Evolutionary conservation across 2,797 vertebrate species (phyloP), one percentile per base, ranked within the genome.

Genomic region (Haliaeetus albicilla): DNA sequence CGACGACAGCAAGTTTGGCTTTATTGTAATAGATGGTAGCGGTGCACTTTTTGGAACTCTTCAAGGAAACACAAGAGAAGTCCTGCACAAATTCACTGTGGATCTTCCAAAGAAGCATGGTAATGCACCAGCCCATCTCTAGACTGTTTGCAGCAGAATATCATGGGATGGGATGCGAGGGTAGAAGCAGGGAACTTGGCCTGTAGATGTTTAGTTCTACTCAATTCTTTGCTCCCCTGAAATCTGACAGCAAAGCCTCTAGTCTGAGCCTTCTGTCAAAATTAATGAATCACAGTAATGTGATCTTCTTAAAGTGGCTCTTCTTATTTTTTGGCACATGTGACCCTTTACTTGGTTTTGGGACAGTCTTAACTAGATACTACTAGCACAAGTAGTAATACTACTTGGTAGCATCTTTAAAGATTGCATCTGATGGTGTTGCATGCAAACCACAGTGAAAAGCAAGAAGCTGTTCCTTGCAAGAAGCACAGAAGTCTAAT

Each of bases 41-140:
- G 99, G 99, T 90, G 99, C 99, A 37, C 98, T 99, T 95, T 99
- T 99, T 92, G 99, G 99, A 97, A 99, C 99, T 30, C 98, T 99
- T 71, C 99, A 99, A 98, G 99, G 99, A 97, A 99, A 99, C 98
- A 99, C 99, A 87, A 98, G 99, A 97, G 99, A 99, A 98, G 99
- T 99, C 96, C 98, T 99, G 97, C 99, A 99, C 98, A 99, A 99
- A 97, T 99, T 99, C 98, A 99, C 99, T 96, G 99, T 99, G 98
- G 99, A 99, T 98, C 98, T 99, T 97, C 99, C 99, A 98, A 99
- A 99, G 98, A 99, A 99, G 98, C 99, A 99, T 48, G 99, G 99
- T 99, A 98, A 97, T 11, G 10, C 31, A 6, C 51, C 31, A 16
- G 41, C 11, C 43, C 51, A 6, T 13, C 61, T 48, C 65, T 75